Percentiles rank a stretch among this genome's conserved stretches.
Evolutionary conservation across 2,797 vertebrate genomes (phyloP).

Genomic region (Hemibagrus guttatus): DNA sequence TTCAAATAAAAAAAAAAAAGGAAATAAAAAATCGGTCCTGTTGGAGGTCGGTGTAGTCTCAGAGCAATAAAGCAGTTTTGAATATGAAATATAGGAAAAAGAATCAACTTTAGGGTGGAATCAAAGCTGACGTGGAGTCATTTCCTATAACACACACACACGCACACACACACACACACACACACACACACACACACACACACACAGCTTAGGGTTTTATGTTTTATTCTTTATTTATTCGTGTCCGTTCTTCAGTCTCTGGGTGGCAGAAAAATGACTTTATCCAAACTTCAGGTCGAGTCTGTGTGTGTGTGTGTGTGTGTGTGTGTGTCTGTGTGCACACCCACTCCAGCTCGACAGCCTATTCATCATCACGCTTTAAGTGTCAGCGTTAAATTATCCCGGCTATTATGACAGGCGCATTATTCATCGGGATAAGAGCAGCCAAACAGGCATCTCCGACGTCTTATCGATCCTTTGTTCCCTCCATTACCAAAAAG

Average conservation of each 20-base stretch:
- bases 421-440: slow-evolving; percentile 95
- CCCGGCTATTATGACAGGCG: slow-evolving; percentile 93
- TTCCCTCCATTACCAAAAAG: slow-evolving; percentile 80
- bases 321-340: slow-evolving; percentile 72
- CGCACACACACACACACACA: no score
- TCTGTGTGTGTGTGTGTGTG: slow-evolving; percentile 70
- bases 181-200: not conserved
- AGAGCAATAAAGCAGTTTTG: not conserved
- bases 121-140: not conserved
- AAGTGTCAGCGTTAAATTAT: slow-evolving; percentile 95
- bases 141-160: no score
- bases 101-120: not conserved
- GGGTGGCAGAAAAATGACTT: slow-evolving; percentile 78
- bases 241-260: slow-evolving; percentile 25
- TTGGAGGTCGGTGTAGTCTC: not conserved
- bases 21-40: not conserved
- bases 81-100: not conserved
- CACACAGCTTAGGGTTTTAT: not conserved
- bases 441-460: slow-evolving; percentile 77
- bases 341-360: slow-evolving; percentile 77
- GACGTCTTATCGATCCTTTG: slow-evolving; percentile 82
- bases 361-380: slow-evolving; percentile 87
- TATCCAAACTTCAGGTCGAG: slow-evolving; percentile 79
- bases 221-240: not conserved
- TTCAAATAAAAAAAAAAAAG: no score